Percentiles rank a stretch among this genome's conserved stretches.
These are phyloP conservation scores for Caenorhabditis brenneri DNA, from an alignment of 1,140 invertebrate species.

Conservation along the genomic window DNA sequence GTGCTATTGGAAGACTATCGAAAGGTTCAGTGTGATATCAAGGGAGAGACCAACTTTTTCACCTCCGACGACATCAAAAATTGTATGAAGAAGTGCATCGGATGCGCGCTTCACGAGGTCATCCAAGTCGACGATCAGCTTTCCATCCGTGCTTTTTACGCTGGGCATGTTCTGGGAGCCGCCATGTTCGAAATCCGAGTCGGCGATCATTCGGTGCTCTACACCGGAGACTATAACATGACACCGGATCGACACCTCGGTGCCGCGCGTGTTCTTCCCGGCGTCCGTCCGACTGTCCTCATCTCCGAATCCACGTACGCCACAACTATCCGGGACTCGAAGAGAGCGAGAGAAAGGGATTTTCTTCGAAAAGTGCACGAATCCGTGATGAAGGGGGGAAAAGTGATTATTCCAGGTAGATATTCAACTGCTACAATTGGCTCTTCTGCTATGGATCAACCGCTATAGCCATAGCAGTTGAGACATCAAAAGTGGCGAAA, in stretches of 20 bases:
- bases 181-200: conserved; percentile 98
- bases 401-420: too few relatives aligned
- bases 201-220: conserved; percentile 94
- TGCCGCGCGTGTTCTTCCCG: conserved; percentile 87
- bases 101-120: conserved; percentile 94
- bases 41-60: conserved; percentile 98
- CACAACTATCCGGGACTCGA: conserved; percentile 97
- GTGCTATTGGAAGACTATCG: conserved; percentile 85
- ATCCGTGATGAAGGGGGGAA: conserved; percentile 75
- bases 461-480: too few relatives aligned
- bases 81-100: conserved; percentile 98
- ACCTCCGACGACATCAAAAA: conserved; percentile 98
- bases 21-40: conserved; percentile 89
- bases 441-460: too few relatives aligned
- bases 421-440: too few relatives aligned
- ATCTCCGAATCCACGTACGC: conserved; percentile 99
- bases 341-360: conserved; percentile 87
- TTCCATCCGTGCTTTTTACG: conserved; percentile 99
- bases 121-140: conserved; percentile 95
- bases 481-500: not conserved
- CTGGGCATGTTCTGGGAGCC: conserved; percentile 97
- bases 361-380: conserved; percentile 92
- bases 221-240: conserved; percentile 99
- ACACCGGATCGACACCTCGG: conserved; percentile 98
- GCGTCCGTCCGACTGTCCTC: conserved; percentile 94